Percentiles rank a stretch among this genome's conserved stretches.
These are phyloP conservation scores for Cataglyphis albicans DNA, from an alignment of 2,888 invertebrate genomes.

Conservation along the genomic window DNA sequence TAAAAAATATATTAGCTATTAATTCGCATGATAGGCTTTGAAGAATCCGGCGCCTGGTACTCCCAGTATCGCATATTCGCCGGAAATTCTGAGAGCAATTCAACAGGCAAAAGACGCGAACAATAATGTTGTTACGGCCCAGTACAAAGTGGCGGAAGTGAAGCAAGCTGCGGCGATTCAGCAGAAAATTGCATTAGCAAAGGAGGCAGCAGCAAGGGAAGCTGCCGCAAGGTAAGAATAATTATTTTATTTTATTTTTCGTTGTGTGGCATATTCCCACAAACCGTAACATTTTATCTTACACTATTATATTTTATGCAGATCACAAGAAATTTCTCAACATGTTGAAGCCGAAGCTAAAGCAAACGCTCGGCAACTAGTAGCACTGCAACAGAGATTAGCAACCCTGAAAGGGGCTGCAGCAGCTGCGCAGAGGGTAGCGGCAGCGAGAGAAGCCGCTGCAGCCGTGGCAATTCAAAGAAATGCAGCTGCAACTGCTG, in stretches of 20 bases:
- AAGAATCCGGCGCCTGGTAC: constrained; percentile 78
- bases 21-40: constrained; percentile 74
- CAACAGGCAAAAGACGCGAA: constrained; percentile 92
- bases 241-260: background rate
- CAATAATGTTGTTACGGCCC: constrained; percentile 90
- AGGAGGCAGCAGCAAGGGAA: constrained; percentile 89
- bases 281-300: background rate
- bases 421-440: constrained; percentile 91
- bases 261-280: background rate
- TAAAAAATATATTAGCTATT: background rate
- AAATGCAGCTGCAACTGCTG: constrained; percentile 91
- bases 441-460: constrained; percentile 91
- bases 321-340: constrained; percentile 83
- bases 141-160: constrained; percentile 91
- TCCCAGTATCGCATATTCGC: constrained; percentile 86
- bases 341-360: constrained; percentile 82
- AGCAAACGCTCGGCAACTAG: constrained; percentile 88
- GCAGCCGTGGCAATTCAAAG: constrained; percentile 91
- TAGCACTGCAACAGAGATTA: constrained; percentile 89
- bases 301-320: constrained; percentile 47
- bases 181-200: constrained; percentile 91
- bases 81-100: constrained; percentile 91
- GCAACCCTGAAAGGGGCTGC: constrained; percentile 91
- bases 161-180: constrained; percentile 91
- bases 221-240: constrained; percentile 80